Base-by-base conservation (phyloP, 2,888 invertebrate species). In the Drosophila sordidula region DNA sequence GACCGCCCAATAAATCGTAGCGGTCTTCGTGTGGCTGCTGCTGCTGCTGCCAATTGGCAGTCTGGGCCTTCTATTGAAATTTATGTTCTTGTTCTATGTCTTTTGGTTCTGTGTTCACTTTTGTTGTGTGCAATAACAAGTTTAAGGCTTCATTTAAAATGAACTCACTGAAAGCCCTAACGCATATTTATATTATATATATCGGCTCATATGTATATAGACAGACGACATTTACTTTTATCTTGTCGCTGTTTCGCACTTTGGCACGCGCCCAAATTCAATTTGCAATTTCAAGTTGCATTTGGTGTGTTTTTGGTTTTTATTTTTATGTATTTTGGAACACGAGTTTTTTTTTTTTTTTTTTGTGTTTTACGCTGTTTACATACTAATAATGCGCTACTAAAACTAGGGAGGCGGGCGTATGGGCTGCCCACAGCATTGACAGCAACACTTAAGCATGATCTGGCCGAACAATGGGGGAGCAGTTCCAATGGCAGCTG, bases 241-340 rank as follows among this genome's bases (percentile, higher is more conserved):
- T 57, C 25, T 59, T 44, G 32, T 26, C 49, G 46, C 52, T 66
- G 54, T 64, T 78, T 68, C 41, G 75, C 75, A 69, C 81, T 80
- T 78, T 54, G 70, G 65, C 82, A 81, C 80, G 85, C 79, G 65
- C 72, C 75, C 38, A 61, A 83, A 70, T 62, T 75, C 64, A 81
- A 78, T 73, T 80, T 63, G 61, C 46, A 51, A 72, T 71, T 72
- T 56, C 61, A 75, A 72, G 71, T 47, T 54, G 62, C 69, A 64
- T 44, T 42, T 57, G 38, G 56, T 36, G 46, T 49, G 49, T 9
- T 45, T 50, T 26, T 25, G 6, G 2, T 6, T 8, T 29, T 12
- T 29, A 9, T 4, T 12, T 12, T 4, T 11, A 32, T 12, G 3
- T 32, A 9, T 11, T 29, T 29, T 29, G 26, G 26, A 22, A 29